Evolutionary conservation across 2,888 invertebrate species (phyloP), one percentile per base, ranked within the genome.

Genomic region (Xestoiulus laeticollis): DNA sequence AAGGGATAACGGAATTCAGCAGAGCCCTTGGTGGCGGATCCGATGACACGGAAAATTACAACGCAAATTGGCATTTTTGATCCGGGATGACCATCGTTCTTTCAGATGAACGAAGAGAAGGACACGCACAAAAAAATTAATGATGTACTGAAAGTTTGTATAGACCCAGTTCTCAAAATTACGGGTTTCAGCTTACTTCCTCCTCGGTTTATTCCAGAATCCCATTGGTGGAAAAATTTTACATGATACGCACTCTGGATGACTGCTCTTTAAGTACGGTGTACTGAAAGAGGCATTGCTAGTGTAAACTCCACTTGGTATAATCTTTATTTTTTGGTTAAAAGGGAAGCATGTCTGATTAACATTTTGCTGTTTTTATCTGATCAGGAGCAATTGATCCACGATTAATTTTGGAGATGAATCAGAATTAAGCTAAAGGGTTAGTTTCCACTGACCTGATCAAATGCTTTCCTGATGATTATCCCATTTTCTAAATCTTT

Each of bases 1-100:
- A 59, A 59, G 59, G 59, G 19, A 59, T 68, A 68, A 68, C 68
- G 68, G 68, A 68, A 68, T 26, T 68, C 68, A 68, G 68, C 26
- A 0, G 68, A 26, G n/a, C 8, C 68, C 68, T 68, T 10, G 68
- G n/a, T 68, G 68, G 26, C 68, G 68, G 68, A 68, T 68, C 68
- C 68, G 26, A 26, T 68, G 68, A 68, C 68, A 68, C 8, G 26
- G 68, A 26, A 68, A 68, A 68, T 68, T 68, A 68, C 68, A n/a
- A 68, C n/a, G 6, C 68, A 68, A 68, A 68, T 68, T 68, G 68
- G 68, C 68, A 68, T 68, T 68, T 68, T 68, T 26, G 68, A 26
- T 26, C 68, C 26, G 68, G 68, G 68, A 68, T 26, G 68, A 26
- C 68, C 68, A 68, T 68, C 68, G 68, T 68, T 68, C 26, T 68